Evolutionary conservation across 2,888 invertebrate genomes (phyloP), one percentile per base, ranked within the genome.

Genomic region (Sycophila texana): DNA sequence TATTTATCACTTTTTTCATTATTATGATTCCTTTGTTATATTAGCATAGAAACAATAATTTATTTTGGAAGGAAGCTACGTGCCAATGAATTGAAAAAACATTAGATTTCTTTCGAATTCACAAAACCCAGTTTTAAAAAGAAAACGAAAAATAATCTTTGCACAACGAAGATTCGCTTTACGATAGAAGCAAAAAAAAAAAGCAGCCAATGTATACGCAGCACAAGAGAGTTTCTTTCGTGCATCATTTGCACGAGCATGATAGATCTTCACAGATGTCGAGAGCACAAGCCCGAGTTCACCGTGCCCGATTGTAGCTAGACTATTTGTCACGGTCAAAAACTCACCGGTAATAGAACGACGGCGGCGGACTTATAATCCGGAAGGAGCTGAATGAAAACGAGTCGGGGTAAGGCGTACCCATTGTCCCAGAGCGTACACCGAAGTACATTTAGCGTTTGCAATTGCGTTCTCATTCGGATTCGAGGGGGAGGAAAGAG

Each of bases 291-390:
- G 20, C 20, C 47, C 16, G 20, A 20, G n/a, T 20, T 58, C n/a
- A 16, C n/a, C 14, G 13, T 14, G 14, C 14, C 0, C 16, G n/a
- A 53, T 53, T 53, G 53, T 53, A n/a, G n/a, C 53, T 2, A 1
- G n/a, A 53, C 49, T 77, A 66, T 72, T 72, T 72, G 72, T 77
- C 72, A 72, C 61, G 73, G 67, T 66, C 73, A 73, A 73, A 71
- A 73, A 55, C 67, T 61, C 71, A 51, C 51, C 22, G 61, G 49
- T 65, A 65, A 65, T 71, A 65, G 63, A 57, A n/a, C 65, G 53
- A 51, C 51, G 49, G 65, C 26, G n/a, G 51, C 63, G 61, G 61
- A 30, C 22, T 7, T 30, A 58, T 65, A 75, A 75, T 68, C 67
- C 60, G 14, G 55, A 53, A 53, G 63, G 61, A 26, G 12, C 51